Conservation (phyloP, 2,888 invertebrate species). For the Chloromyia formosa region DNA sequence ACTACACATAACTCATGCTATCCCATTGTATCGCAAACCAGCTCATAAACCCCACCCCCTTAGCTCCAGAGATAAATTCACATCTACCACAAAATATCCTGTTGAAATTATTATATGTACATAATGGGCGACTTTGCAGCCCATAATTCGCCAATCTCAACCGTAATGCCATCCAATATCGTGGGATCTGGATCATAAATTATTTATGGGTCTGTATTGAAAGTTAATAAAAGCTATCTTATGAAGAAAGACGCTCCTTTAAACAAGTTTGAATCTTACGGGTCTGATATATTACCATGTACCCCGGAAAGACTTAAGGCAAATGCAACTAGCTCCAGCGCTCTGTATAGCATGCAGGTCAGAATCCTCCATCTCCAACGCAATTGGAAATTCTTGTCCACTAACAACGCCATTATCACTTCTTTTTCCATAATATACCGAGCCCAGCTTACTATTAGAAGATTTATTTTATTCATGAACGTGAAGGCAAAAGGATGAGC, state of each 20-base stretch:
- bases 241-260: slow-evolving; percentile 33
- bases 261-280: background rate
- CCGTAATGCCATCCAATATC: no score
- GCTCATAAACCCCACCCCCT: no score
- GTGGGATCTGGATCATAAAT: slow-evolving; percentile 40
- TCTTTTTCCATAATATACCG: slow-evolving; percentile 15
- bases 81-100: no score
- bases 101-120: no score
- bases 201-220: slow-evolving; percentile 49
- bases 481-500: background rate
- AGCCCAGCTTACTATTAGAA: slow-evolving; percentile 44
- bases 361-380: background rate
- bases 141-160: no score
- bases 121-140: no score
- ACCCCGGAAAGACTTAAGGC: background rate
- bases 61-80: no score
- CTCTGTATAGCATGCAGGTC: no score
- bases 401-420: background rate
- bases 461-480: slow-evolving; percentile 50
- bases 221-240: slow-evolving; percentile 49
- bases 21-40: no score
- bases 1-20: no score
- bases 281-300: background rate
- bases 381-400: background rate
- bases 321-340: background rate